Conservation (phyloP, 2,113 vertebrate species). For the Cochlearius cochlearius region DNA sequence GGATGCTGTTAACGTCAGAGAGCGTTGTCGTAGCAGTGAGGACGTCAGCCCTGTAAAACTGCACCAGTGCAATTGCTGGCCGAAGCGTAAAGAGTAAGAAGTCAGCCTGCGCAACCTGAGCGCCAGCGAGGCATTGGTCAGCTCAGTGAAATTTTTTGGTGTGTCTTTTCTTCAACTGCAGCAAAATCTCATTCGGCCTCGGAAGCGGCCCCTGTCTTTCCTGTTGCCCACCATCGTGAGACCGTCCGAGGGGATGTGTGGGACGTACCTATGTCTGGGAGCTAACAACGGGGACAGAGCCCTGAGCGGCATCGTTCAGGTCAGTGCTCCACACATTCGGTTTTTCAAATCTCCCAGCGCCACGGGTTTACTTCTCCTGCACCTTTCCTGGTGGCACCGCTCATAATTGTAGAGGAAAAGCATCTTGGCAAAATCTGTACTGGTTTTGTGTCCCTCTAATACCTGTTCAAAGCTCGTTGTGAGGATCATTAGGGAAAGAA, state of each 20-base stretch:
- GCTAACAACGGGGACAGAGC: conserved; percentile 87
- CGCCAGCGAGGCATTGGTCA: background rate
- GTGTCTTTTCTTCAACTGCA: conserved; percentile 45
- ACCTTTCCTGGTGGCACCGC: background rate
- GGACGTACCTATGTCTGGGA: conserved; percentile 89
- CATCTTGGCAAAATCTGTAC: background rate
- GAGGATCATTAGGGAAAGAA: background rate
- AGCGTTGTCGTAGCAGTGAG: background rate
- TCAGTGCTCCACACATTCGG: conserved; percentile 1
- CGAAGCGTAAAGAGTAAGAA: background rate
- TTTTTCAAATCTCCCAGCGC: background rate
- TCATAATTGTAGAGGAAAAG: background rate
- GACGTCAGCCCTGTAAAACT: background rate
- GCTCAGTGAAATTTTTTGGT: background rate
- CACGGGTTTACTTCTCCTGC: background rate
- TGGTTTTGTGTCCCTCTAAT: background rate
- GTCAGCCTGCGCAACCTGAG: background rate
- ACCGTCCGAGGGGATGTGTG: conserved; percentile 87
- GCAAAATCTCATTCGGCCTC: conserved; percentile 84
- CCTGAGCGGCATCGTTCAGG: conserved; percentile 91
- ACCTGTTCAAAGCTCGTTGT: background rate
- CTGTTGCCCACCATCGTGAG: conserved; percentile 90
- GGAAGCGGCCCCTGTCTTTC: conserved; percentile 91
- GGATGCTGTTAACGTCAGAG: background rate
- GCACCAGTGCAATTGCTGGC: background rate